Evolutionary conservation across 2,797 vertebrate species (phyloP).

Genomic region (Halcyon chelicuti): DNA sequence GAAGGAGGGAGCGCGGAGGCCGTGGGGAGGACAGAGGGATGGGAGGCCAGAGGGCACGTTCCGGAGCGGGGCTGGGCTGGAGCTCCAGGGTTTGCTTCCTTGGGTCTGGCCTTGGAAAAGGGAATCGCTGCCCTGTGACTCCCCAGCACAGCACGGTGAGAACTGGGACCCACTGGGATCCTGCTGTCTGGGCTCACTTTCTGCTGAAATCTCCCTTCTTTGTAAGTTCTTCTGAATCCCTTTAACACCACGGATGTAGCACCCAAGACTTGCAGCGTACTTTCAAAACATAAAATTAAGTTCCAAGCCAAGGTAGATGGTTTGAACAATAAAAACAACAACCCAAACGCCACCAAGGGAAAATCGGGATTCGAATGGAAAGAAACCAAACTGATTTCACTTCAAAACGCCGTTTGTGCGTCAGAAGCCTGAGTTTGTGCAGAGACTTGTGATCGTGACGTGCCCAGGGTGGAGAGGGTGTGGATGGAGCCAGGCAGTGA

Average conservation of each 20-base stretch:
- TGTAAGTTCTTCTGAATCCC: background rate
- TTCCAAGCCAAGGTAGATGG: rapidly evolving
- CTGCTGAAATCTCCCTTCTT: background rate
- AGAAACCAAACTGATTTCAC: background rate
- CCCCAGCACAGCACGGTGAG: background rate
- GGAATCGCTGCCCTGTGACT: background rate
- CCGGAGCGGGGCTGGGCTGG: constrained; percentile 8
- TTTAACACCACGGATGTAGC: background rate
- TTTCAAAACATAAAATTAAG: background rate
- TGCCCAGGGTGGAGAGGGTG: background rate
- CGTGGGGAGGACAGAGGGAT: constrained; percentile 8
- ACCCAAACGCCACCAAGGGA: background rate
- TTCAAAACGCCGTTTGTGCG: background rate
- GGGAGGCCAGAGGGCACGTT: constrained; percentile 42
- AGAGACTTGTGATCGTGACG: background rate
- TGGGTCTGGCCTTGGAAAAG: background rate
- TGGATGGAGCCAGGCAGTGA: background rate
- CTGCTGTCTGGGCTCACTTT: background rate
- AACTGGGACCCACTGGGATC: rapidly evolving
- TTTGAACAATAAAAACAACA: background rate
- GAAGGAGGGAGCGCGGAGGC: background rate
- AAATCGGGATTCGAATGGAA: background rate
- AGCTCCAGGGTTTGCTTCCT: background rate
- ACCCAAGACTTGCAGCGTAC: background rate
- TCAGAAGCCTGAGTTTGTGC: background rate